These are phyloP conservation scores for Mungos mungo DNA, from an alignment of 2,113 vertebrate genomes.

Conservation along the genomic window DNA sequence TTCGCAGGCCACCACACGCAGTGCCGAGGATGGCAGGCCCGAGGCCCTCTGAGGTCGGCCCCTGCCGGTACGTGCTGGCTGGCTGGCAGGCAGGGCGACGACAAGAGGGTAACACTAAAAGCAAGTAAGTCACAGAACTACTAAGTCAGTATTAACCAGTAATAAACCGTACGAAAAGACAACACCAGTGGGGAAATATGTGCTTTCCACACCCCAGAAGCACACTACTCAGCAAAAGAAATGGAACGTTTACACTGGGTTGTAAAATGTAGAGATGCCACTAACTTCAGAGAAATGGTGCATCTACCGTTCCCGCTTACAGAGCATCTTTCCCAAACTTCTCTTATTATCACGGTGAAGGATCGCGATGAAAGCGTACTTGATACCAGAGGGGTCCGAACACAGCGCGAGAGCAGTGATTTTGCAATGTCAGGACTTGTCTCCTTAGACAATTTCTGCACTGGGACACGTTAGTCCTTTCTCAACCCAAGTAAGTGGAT, in stretches of 20 bases:
- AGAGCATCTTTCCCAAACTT: not conserved
- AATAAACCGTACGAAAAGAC: not conserved
- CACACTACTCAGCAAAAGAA: not conserved
- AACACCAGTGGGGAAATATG: not conserved
- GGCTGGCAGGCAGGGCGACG: too few relatives aligned
- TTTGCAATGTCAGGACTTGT: not conserved
- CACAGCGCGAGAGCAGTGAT: not conserved
- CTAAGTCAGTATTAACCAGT: not conserved
- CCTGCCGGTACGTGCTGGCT: not conserved
- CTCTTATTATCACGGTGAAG: not conserved
- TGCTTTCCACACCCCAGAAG: not conserved
- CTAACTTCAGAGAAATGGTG: not conserved
- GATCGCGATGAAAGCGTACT: not conserved
- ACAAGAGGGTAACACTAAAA: not conserved
- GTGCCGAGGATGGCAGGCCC: not conserved
- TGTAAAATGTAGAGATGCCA: not conserved
- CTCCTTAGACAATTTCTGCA: not conserved
- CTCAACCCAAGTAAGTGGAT: not conserved
- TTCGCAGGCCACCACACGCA: not conserved
- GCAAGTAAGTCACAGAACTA: not conserved
- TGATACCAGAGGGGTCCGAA: not conserved
- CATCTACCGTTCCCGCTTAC: not conserved
- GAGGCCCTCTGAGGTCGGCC: not conserved
- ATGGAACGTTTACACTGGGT: not conserved
- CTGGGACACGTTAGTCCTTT: not conserved